Base-by-base conservation (phyloP, 92 coral and sea anemone genomes). In the Siderastrea radians region DNA sequence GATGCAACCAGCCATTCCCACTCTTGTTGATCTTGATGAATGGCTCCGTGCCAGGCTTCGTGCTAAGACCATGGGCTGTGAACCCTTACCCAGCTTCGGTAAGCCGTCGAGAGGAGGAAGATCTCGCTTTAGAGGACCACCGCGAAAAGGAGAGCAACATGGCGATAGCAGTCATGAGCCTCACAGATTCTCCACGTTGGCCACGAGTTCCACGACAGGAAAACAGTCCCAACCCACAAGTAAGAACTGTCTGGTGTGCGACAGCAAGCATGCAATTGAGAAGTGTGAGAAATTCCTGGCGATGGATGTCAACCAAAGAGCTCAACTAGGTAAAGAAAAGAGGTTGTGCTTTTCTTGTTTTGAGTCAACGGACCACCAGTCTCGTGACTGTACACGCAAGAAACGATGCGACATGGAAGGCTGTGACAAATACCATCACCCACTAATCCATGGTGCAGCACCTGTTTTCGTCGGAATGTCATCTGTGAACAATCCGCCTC, bases 321-420 rank as follows among this genome's bases (percentile, higher is more conserved):
- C 87, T 7, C 72, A 83, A 71, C 16, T 87, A 1, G 92, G 84
- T 49, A 93, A 86, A 68, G 95, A 93, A 70, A 89, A 88, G 51
- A 83, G 66, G 55, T 76, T 90, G 57, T 90, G 95, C 77, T 95
- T 92, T 45, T 72, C 70, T 55, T 92, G 95, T 73, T 79, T 95
- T 5, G 65, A 91, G 58, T 87, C 90, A 46, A 84, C 92, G 2
- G 88, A 78, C 44, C 89, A 89, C 87, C 43, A 85, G 3, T 90
- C 93, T 3, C 75, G 76, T 50, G 73, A 60, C 74, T 90, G 95
- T 60, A 46, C 53, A 47, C 68, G 82, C 51, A 81, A 74, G 10
- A 71, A 45, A 26, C 75, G 38, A 45, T 90, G 96, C 52, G 87
- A 77, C 15, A 78, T 73, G 2, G 78, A 82, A 49, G 90, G 72